Conservation (phyloP, 2,113 vertebrate species). For the Sinocyclocheilus anophthalmus region DNA sequence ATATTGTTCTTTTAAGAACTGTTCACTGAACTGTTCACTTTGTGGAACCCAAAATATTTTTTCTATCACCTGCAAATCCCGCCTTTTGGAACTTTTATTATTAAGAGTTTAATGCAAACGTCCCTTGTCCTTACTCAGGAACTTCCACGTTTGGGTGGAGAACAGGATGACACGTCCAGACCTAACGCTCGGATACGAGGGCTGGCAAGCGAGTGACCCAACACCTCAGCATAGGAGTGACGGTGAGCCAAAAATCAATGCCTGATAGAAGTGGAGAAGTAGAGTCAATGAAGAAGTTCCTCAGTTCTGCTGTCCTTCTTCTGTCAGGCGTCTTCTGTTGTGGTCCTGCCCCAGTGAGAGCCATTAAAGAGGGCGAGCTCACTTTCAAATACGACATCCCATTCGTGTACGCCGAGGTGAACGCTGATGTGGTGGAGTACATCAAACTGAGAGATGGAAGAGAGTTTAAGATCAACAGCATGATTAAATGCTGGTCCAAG, state of each 20-base stretch:
- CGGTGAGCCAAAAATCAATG: constrained; percentile 68
- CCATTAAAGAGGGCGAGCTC: constrained; percentile 86
- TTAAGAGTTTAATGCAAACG: not conserved
- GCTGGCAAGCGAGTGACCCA: constrained; percentile 91
- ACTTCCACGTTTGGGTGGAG: constrained; percentile 94
- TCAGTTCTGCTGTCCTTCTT: not conserved
- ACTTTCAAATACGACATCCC: constrained; percentile 80
- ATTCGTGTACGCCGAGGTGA: constrained; percentile 91
- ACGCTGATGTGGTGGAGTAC: constrained; percentile 83
- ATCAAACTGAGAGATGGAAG: constrained; percentile 69
- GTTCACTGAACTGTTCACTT: not conserved
- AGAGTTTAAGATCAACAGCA: constrained; percentile 58
- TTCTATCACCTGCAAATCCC: not conserved
- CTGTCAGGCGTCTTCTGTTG: constrained; percentile 85
- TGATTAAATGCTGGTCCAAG: not conserved
- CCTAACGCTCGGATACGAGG: constrained; percentile 74
- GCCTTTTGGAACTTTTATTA: not conserved
- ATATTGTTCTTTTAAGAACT: not conserved
- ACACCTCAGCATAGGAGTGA: constrained; percentile 92
- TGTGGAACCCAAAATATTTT: not conserved
- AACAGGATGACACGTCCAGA: constrained; percentile 91
- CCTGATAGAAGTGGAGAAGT: not conserved
- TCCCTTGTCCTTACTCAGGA: constrained; percentile 73
- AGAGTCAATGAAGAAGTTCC: not conserved
- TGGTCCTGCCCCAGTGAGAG: constrained; percentile 82